Base-by-base conservation (phyloP, 1,140 invertebrate species). In the Goniozus legneri region DNA sequence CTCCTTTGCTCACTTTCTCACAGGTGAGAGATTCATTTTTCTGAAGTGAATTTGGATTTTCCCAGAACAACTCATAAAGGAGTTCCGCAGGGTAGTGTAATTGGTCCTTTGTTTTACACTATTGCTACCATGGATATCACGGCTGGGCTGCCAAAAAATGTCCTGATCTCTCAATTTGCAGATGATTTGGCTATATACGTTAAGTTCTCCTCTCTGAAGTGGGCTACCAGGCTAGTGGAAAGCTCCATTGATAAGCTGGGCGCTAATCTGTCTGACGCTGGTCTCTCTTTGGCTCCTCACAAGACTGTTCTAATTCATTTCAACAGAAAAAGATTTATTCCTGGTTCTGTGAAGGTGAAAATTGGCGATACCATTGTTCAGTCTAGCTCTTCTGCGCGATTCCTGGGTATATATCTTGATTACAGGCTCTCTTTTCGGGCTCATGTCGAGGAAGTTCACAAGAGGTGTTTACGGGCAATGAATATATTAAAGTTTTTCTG, bases 341-440 rank as follows among this genome's bases (percentile, higher is more conserved):
- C 41, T 14, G 19, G 22, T 1, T 12, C 33, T 3, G 40, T 21
- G 2, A 20, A 33, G 12, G 44, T 48, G 10, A 48, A 30, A 12
- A 12, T 53, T 6, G 19, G 40, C 14, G 30, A 35, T 13, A 10
- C 12, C 8, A 18, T 10, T 1, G 41, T 53, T 8, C 30, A 33
- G 32, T 48, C 44, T n/a, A 27, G 13, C 15, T 19, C 12, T 19
- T 15, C 2, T 6, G 37, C 22, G 2, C 16, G 41, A 19, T 53
- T 53, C 37, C 31, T 47, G 2, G 50, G 45, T 10, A 34, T 52
- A 8, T 31, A 24, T 0, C 47, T 47, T 24, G 44, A 52, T 31
- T 45, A 46, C 3, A 40, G 41, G 40, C 3, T 53, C 3, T 8
- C 3, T 10, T 53, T 53, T 31, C 14, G 4, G 13, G 8, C 16